Evolutionary conservation across 2,888 invertebrate genomes (phyloP), one percentile per base, ranked within the genome.

Genomic region (Thymelicus lineola): DNA sequence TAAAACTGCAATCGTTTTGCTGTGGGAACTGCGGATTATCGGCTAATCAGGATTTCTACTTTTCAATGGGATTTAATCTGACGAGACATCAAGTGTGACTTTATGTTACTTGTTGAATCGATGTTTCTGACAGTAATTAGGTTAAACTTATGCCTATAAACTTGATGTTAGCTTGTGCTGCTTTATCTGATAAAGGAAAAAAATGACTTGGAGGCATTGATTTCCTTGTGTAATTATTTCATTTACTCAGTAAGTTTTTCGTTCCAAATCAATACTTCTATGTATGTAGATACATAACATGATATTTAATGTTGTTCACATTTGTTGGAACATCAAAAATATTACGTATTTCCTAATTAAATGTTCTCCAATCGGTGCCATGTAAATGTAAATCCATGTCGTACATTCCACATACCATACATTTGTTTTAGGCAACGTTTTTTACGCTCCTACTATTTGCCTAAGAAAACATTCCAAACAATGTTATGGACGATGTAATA

Each of bases 1-100:
- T 70, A 70, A 70, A 70, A 64, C 70, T 70, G 64, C 59, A 70
- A 70, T 64, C 70, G 64, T 62, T 70, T 64, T 59, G 64, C 70
- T 10, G 64, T 70, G 70, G 64, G 70, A 70, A 59, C 38, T 64
- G 64, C 60, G 64, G 64, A 46, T 64, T 70, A 64, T 64, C 63
- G 64, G 58, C 38, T 46, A 28, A 70, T 70, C 70, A 45, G 63
- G 64, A 60, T 60, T 69, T 50, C 59, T 50, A 59, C 58, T 59
- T 70, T 64, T 64, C 50, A 62, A 59, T 50, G 62, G 70, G 58
- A 59, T 42, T 64, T 59, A 42, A 50, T 53, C 45, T 70, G 59
- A 70, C 64, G 46, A 59, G 69, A 68, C 50, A 1, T 50, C 48
- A n/a, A 63, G 69, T 69, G 69, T 63, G 35, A 53, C 63, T 70